These are phyloP conservation scores for Pipistrellus nathusii DNA, from an alignment of 2,797 vertebrate genomes.

Conservation along the genomic window DNA sequence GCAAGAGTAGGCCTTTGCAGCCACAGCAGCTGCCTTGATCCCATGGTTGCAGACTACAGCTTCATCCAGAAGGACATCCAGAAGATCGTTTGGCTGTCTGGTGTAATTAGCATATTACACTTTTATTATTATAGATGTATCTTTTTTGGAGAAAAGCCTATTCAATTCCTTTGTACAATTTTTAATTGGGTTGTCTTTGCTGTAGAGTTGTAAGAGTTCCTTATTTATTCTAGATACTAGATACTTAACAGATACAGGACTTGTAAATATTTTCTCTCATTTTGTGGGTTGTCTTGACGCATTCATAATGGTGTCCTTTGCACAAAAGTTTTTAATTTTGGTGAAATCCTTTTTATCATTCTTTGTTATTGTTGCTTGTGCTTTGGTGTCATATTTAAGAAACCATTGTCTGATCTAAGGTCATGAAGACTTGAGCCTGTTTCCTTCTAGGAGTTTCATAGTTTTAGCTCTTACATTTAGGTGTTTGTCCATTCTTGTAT, in stretches of 20 bases:
- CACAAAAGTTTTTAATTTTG: constrained; percentile 36
- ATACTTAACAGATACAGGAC: not conserved
- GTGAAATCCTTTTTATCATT: not conserved
- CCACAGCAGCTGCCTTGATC: too few relatives aligned
- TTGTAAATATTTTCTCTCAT: not conserved
- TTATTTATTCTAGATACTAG: constrained; percentile 7
- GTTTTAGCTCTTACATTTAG: not conserved
- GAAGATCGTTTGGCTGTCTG: too few relatives aligned
- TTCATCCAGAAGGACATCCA: too few relatives aligned
- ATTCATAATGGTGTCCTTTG: constrained; percentile 3
- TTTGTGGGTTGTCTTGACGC: not conserved
- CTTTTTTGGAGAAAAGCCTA: not conserved
- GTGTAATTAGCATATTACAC: too few relatives aligned
- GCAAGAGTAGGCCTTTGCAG: too few relatives aligned
- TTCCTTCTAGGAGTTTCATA: constrained; percentile 27
- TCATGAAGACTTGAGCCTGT: not conserved
- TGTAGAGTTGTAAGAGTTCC: not conserved
- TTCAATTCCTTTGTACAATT: constrained; percentile 15
- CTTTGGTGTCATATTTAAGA: constrained; percentile 1
- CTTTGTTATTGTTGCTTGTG: not conserved
- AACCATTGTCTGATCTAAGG: not conserved
- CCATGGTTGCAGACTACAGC: too few relatives aligned
- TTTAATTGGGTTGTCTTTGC: constrained; percentile 31
- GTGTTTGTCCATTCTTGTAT: not conserved
- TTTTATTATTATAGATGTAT: too few relatives aligned